phyloP scores from a whole-genome alignment of 2,113 vertebrate species.

The Zapus hudsonius region DNA sequence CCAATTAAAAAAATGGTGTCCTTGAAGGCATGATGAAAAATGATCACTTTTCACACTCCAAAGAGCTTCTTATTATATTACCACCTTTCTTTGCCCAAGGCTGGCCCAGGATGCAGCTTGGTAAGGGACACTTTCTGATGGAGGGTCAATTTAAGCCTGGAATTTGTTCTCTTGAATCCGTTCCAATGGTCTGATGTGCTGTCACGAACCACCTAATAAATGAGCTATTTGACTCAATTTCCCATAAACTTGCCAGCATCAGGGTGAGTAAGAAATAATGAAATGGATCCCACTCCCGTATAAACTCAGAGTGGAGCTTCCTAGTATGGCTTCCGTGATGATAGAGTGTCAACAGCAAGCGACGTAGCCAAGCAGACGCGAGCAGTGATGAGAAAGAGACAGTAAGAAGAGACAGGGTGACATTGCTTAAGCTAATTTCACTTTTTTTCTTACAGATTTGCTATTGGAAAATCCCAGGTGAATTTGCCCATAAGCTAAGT shows the following conservation, averaged over 20 bases:
- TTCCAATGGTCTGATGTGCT: conserved; percentile 2
- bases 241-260: background rate
- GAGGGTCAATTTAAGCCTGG: conserved; percentile 34
- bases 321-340: background rate
- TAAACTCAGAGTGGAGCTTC: background rate
- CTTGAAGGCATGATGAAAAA: conserved; percentile 62
- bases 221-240: background rate
- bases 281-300: background rate
- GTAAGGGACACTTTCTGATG: background rate
- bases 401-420: background rate
- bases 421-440: background rate
- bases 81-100: conserved; percentile 52
- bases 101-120: conserved; percentile 36
- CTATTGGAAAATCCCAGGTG: conserved; percentile 4
- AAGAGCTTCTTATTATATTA: conserved; percentile 75
- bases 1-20: conserved; percentile 3
- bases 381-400: background rate
- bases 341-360: background rate
- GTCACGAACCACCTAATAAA: conserved; percentile 22
- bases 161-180: conserved; percentile 41
- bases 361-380: background rate
- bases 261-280: background rate
- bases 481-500: background rate
- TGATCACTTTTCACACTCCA: conserved; percentile 52
- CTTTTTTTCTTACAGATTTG: background rate